Conservation (phyloP, 2,797 vertebrate species). For the Otolemur crassicaudatus region DNA sequence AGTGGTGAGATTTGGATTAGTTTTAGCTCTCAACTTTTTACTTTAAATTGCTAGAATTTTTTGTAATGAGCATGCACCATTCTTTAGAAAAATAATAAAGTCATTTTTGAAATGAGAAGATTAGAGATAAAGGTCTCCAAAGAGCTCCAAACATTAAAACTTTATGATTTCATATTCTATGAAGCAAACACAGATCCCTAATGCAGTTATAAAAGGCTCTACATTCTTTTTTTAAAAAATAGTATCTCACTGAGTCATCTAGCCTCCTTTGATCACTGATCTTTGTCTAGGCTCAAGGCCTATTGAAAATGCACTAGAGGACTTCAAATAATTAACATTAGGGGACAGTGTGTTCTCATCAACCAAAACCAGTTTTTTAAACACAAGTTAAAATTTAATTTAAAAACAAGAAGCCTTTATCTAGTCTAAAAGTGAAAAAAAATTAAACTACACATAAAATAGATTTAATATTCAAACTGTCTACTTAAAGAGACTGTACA, state of each 20-base stretch:
- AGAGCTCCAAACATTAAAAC: slow-evolving; percentile 44
- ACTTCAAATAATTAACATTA: slow-evolving; percentile 62
- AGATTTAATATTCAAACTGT: slow-evolving; percentile 48
- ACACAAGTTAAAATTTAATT: slow-evolving; percentile 52
- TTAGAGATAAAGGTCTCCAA: slow-evolving; percentile 43
- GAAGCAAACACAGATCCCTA: slow-evolving; percentile 41
- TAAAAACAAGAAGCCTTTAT: not conserved
- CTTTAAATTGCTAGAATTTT: slow-evolving; percentile 43
- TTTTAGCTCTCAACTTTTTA: slow-evolving; percentile 36
- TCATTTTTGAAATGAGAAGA: slow-evolving; percentile 45
- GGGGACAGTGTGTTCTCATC: slow-evolving; percentile 22
- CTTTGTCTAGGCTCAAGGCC: slow-evolving; percentile 42
- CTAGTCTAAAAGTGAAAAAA: slow-evolving; percentile 53
- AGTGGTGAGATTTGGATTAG: not conserved
- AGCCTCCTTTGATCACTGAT: slow-evolving; percentile 57
- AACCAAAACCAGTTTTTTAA: slow-evolving; percentile 46
- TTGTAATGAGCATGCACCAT: slow-evolving; percentile 40
- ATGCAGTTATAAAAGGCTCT: slow-evolving; percentile 39
- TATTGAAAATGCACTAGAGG: slow-evolving; percentile 38
- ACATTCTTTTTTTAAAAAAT: not conserved
- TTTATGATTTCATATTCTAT: slow-evolving; percentile 57
- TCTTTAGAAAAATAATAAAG: slow-evolving; percentile 54
- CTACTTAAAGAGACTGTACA: slow-evolving; percentile 19
- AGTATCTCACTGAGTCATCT: slow-evolving; percentile 28
- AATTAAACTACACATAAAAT: slow-evolving; percentile 49